These are phyloP conservation scores for Phenganax stokvisi DNA, from an alignment of 92 coral and sea anemone genomes.

Conservation along the genomic window DNA sequence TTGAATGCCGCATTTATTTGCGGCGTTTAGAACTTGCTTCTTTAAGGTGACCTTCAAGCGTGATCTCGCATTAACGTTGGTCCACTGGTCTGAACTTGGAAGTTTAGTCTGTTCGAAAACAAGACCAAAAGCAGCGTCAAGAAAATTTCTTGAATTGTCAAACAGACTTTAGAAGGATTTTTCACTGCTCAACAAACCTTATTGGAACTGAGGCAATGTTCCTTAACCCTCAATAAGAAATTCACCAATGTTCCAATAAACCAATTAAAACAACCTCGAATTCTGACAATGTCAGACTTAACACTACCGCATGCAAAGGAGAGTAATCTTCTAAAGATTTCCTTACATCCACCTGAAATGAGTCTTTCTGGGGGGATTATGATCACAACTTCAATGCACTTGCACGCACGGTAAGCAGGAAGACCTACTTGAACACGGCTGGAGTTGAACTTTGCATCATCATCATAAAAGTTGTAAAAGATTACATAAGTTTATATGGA, in stretches of 20 bases:
- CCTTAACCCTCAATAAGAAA: too few relatives aligned
- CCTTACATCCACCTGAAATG: background rate
- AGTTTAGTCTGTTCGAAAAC: background rate
- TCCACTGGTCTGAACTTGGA: background rate
- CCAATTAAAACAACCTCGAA: too few relatives aligned
- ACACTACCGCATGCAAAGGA: background rate
- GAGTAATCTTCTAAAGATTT: conserved; percentile 2
- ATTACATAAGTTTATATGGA: background rate
- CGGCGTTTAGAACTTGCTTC: background rate
- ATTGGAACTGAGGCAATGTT: too few relatives aligned
- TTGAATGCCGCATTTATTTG: conserved; percentile 2
- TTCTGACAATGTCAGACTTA: too few relatives aligned
- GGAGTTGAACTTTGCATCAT: background rate
- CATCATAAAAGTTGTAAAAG: background rate
- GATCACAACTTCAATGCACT: background rate
- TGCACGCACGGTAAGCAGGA: conserved; percentile 1
- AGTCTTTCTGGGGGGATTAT: background rate
- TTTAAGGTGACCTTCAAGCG: background rate
- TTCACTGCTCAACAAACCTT: background rate
- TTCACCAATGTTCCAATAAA: too few relatives aligned
- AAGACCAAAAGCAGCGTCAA: background rate
- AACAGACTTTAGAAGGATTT: background rate
- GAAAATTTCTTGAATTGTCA: background rate
- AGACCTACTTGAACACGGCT: conserved; percentile 6
- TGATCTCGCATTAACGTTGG: background rate